These are phyloP conservation scores for Hyalella azteca DNA, from an alignment of 2,888 invertebrate species.

Conservation along the genomic window DNA sequence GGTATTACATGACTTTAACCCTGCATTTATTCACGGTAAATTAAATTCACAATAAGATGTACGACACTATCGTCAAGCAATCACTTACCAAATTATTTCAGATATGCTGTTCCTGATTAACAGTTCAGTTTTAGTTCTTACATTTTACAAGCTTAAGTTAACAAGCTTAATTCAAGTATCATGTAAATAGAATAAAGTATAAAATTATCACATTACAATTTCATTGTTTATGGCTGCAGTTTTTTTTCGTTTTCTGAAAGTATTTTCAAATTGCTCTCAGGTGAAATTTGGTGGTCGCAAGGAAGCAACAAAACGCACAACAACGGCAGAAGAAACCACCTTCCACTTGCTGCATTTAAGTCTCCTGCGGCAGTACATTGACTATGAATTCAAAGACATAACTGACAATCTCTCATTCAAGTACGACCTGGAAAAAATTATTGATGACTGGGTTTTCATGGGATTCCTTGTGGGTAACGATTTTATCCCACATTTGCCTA, in stretches of 20 bases:
- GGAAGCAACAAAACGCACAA: conserved; percentile 63
- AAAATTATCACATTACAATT: no score
- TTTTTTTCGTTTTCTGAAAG: not conserved
- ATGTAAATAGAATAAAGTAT: no score
- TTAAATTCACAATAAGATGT: no score
- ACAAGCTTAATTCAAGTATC: no score
- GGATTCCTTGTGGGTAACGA: conserved; percentile 97
- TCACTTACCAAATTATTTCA: no score
- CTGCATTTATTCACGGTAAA: no score
- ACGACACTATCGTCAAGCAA: no score
- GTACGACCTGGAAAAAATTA: conserved; percentile 86
- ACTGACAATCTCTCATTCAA: conserved; percentile 73
- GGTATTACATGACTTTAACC: no score
- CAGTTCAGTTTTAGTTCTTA: no score
- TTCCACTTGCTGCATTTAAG: conserved; percentile 93
- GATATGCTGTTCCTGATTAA: no score
- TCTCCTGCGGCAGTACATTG: conserved; percentile 67
- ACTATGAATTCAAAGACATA: conserved; percentile 62
- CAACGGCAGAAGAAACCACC: conserved; percentile 85
- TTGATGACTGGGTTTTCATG: conserved; percentile 98
- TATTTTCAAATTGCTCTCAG: conserved; percentile 63
- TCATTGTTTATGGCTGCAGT: no score
- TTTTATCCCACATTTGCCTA: conserved; percentile 94
- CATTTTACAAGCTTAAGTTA: no score
- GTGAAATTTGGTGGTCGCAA: conserved; percentile 72